These are phyloP conservation scores for Vulpes lagopus DNA, from an alignment of 2,113 vertebrate genomes.

Conservation along the genomic window DNA sequence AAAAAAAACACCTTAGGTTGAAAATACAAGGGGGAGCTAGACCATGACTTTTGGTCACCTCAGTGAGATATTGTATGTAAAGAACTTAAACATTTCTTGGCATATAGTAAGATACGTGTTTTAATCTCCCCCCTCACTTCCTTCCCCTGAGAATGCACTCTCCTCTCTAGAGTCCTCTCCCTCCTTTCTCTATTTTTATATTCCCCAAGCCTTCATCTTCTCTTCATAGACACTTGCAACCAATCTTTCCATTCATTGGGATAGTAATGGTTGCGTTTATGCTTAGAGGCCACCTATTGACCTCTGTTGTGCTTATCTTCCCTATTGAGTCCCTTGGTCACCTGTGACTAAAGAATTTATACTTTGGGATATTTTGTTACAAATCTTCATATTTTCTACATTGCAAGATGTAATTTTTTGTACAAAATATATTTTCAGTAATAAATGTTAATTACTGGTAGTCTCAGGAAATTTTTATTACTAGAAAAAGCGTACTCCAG, in stretches of 20 bases:
- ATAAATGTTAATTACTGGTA: not conserved
- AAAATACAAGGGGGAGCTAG: not conserved
- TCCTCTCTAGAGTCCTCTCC: not conserved
- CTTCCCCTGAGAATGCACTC: not conserved
- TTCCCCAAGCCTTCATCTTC: not conserved
- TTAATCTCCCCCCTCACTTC: not conserved
- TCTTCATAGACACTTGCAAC: not conserved
- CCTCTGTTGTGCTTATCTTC: not conserved
- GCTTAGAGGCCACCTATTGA: not conserved
- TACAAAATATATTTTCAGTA: not conserved
- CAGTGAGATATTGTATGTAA: not conserved
- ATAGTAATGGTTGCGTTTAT: not conserved
- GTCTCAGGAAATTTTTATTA: not conserved
- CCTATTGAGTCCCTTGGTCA: not conserved
- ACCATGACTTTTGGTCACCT: not conserved
- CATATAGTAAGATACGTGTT: not conserved
- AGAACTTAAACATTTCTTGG: not conserved
- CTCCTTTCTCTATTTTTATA: not conserved
- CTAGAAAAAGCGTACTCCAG: not conserved
- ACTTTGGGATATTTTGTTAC: not conserved
- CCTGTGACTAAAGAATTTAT: not conserved
- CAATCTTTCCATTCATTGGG: not conserved
- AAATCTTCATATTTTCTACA: not conserved
- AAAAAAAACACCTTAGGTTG: fast-evolving
- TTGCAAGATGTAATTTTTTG: not conserved